Evolutionary conservation across 2,888 invertebrate species (phyloP).

Genomic region (Nemotelus nigrinus): DNA sequence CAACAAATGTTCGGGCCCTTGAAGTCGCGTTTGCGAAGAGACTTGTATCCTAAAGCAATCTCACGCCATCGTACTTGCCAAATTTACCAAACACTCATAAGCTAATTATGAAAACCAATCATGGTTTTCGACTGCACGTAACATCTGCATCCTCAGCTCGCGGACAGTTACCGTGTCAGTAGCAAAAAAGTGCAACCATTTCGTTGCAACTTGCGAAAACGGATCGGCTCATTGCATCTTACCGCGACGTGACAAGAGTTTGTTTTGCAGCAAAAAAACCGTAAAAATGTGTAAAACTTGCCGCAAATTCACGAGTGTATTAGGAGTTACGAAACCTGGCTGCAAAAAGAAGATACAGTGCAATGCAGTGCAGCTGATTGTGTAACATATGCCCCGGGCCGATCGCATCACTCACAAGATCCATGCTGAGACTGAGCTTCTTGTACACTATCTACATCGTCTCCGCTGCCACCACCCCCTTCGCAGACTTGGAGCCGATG

Average conservation of each 20-base stretch:
- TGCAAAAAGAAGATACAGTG: not conserved
- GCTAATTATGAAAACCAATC: not conserved
- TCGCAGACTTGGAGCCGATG: not conserved
- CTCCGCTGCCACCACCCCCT: not conserved
- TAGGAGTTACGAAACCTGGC: slow-evolving; percentile 9
- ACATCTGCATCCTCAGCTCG: too few species aligned
- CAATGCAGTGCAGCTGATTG: not conserved
- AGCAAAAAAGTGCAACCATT: too few species aligned
- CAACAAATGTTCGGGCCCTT: too few species aligned
- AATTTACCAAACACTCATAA: too few species aligned
- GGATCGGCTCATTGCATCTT: not conserved
- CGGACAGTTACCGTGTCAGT: too few species aligned
- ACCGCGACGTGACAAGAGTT: not conserved
- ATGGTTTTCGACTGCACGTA: not conserved
- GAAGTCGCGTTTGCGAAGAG: too few species aligned
- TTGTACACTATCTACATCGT: too few species aligned
- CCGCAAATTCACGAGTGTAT: not conserved
- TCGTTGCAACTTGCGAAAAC: too few species aligned
- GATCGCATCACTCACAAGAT: not conserved
- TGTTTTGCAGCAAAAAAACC: not conserved
- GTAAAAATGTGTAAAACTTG: slow-evolving; percentile 1
- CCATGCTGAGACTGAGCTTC: too few species aligned
- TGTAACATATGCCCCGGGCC: not conserved
- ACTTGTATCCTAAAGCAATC: too few species aligned
- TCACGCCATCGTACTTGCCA: too few species aligned